Conservation (phyloP, 2,888 invertebrate species). For the Patella ulyssiponensis region DNA sequence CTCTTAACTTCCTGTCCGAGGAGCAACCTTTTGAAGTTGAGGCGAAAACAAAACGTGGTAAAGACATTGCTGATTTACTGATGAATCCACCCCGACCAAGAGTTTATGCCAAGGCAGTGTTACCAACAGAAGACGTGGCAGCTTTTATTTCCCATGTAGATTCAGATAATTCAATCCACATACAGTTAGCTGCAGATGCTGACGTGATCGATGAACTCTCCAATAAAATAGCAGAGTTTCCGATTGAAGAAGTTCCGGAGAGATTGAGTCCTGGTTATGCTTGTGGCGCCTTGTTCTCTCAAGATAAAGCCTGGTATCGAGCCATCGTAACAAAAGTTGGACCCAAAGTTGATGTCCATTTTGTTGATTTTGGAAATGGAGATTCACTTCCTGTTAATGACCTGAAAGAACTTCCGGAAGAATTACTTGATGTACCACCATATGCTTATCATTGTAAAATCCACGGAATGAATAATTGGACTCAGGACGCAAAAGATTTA, state of each 20-base stretch:
- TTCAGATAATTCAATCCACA: slow-evolving; percentile 38
- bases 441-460: neutral
- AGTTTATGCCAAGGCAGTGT: slow-evolving; percentile 16
- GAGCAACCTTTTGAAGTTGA: neutral
- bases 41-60: neutral
- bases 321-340: slow-evolving; percentile 46
- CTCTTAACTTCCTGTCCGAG: neutral
- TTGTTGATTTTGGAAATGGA: slow-evolving; percentile 66
- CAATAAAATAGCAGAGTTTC: slow-evolving; percentile 25
- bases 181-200: slow-evolving; percentile 37
- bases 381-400: slow-evolving; percentile 49
- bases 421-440: slow-evolving; percentile 38
- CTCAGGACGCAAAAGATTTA: slow-evolving; percentile 5
- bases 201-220: slow-evolving; percentile 25
- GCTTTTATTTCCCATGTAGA: slow-evolving; percentile 41
- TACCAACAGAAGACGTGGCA: slow-evolving; percentile 20
- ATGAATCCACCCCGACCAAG: slow-evolving; percentile 18
- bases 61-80: neutral
- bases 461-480: slow-evolving; percentile 7
- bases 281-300: slow-evolving; percentile 52
- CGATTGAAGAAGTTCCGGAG: slow-evolving; percentile 17
- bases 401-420: slow-evolving; percentile 40
- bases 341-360: slow-evolving; percentile 42
- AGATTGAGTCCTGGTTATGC: slow-evolving; percentile 26
- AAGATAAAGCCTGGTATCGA: slow-evolving; percentile 61